A percentile compares a stretch with the other conserved stretches of the same genome.
Evolutionary conservation across 2,888 invertebrate species (phyloP).

Genomic region (Marasmarcha lunaedactyla): DNA sequence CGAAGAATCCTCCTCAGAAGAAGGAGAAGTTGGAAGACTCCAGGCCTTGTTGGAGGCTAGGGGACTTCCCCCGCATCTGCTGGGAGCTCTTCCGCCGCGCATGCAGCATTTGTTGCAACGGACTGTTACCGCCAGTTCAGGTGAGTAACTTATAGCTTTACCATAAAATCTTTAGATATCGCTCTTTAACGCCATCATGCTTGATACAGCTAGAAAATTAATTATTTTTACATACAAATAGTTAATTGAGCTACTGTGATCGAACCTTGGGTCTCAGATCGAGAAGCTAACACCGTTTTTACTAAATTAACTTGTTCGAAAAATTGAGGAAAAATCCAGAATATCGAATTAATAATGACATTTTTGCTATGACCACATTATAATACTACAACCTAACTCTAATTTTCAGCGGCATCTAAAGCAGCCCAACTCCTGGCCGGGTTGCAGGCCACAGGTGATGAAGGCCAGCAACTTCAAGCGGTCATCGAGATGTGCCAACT

Average conservation of each 20-base stretch:
- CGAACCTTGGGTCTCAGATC: too few species aligned
- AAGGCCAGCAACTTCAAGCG: conserved; percentile 95
- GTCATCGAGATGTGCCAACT: conserved; percentile 99
- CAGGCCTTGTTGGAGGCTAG: conserved; percentile 95
- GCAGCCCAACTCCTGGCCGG: conserved; percentile 94
- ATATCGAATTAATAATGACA: too few species aligned
- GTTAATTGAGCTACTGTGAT: too few species aligned
- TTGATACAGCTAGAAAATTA: too few species aligned
- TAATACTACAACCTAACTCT: too few species aligned
- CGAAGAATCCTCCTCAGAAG: conserved; percentile 75
- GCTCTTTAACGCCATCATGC: too few species aligned
- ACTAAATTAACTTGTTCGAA: too few species aligned
- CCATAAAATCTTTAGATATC: not conserved
- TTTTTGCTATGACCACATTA: too few species aligned
- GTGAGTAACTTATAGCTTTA: conserved; percentile 20
- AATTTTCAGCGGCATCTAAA: conserved; percentile 80
- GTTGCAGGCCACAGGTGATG: conserved; percentile 92
- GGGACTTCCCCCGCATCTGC: conserved; percentile 95
- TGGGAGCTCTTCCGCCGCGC: conserved; percentile 94
- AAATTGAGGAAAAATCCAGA: too few species aligned
- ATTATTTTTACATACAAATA: too few species aligned
- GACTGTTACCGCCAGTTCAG: conserved; percentile 85
- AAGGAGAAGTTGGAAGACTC: conserved; percentile 94
- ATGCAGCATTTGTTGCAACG: conserved; percentile 97
- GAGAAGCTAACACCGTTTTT: too few species aligned